Conservation (phyloP, 2,888 invertebrate species). For the Polyploca ridens region DNA sequence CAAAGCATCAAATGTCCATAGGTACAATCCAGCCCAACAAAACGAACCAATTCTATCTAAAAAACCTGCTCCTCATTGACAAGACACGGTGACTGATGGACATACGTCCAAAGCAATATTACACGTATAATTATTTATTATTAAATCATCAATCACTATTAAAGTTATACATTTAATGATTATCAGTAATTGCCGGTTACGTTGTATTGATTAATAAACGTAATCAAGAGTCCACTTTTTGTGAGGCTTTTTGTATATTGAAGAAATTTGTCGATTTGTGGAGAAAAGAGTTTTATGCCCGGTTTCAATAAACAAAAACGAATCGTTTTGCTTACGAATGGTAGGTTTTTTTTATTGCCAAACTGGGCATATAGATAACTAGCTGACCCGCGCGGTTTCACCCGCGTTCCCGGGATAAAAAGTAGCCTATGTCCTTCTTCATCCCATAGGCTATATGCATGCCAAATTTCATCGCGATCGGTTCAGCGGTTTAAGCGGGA, state of each 20-base stretch:
- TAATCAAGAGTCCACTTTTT: slow-evolving; percentile 14
- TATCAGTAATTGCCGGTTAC: slow-evolving; percentile 51
- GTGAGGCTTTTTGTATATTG: neutral
- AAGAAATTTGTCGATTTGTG: neutral
- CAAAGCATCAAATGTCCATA: no score
- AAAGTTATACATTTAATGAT: slow-evolving; percentile 32
- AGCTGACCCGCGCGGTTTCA: no score
- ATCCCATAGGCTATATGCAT: no score
- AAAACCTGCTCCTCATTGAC: slow-evolving; percentile 28
- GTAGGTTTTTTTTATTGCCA: no score
- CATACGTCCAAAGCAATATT: slow-evolving; percentile 47
- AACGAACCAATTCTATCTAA: neutral
- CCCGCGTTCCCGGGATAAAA: no score
- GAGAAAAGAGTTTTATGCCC: neutral
- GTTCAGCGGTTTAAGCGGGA: no score
- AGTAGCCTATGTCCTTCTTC: no score
- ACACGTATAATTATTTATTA: slow-evolving; percentile 56
- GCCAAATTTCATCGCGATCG: no score
- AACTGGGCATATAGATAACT: no score
- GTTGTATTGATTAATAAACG: slow-evolving; percentile 52
- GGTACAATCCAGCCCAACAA: neutral
- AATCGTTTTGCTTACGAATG: no score
- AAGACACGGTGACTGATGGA: slow-evolving; percentile 35
- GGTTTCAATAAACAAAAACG: no score
- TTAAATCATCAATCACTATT: slow-evolving; percentile 70